Base-by-base conservation (phyloP, 2,888 invertebrate species). In the Tanytarsus gracilentus region DNA sequence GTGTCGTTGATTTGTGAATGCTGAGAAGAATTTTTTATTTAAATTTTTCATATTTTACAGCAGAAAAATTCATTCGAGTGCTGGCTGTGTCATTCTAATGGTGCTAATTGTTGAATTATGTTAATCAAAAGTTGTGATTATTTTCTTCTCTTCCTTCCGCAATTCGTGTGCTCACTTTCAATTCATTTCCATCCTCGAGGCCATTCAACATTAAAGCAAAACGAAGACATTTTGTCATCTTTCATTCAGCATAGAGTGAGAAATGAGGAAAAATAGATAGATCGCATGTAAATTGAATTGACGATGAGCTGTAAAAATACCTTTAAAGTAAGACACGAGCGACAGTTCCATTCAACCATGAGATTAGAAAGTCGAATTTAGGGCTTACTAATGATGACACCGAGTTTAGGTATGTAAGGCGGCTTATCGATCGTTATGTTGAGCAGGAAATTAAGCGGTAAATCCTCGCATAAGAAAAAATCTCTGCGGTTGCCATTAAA, bases 31-130 rank as follows among this genome's bases (percentile, higher is more conserved):
- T 25, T 11, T 25, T 4, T 25, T 11, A 26, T 11, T 11, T 50
- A 5, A 5, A 11, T 50, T 11, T 26, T 11, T 6, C 4, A 50
- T 14, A 14, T 33, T 33, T 33, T 33, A 5, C 33, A 11, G 33
- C 33, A 9, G 6, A 33, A 36, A 36, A 36, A 36, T 14, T 11
- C 44, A 44, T 44, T 44, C 44, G n/a, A n/a, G n/a, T n/a, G n/a
- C n/a, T n/a, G n/a, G n/a, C n/a, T 23, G 18, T 44, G 44, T 44
- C 44, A 44, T 44, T 53, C 27, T 36, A 29, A 33, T 51, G 53
- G 39, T 36, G 53, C 53, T 53, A 53, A 53, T 53, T 53, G 53
- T 36, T n/a, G 33, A 36, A 53, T 53, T 53, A 53, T 53, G 53
- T 53, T 53, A 53, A 53, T 53, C 53, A 53, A 53, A 53, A 33